Conservation (phyloP, 1,140 invertebrate genomes). For the Drosophila busckii region DNA sequence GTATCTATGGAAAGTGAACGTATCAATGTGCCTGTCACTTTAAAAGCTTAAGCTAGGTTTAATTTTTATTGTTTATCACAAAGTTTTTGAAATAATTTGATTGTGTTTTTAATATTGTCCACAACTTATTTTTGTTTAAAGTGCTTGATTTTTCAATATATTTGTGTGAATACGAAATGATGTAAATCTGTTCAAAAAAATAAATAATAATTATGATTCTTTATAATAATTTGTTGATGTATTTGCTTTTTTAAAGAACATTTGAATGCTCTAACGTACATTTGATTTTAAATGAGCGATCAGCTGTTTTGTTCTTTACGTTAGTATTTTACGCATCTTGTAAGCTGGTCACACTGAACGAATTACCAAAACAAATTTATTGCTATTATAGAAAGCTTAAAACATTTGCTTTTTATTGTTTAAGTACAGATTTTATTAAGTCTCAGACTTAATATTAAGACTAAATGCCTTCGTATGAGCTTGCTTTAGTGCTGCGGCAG, state of each 20-base stretch:
- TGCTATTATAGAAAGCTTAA: not conserved
- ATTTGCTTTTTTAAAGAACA: too few relatives aligned
- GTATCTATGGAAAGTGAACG: slow-evolving; percentile 71
- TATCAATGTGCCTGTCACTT: slow-evolving; percentile 57
- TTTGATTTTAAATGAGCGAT: too few relatives aligned
- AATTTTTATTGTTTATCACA: slow-evolving; percentile 4
- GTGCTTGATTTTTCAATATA: too few relatives aligned
- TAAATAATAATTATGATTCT: too few relatives aligned
- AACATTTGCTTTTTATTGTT: slow-evolving; percentile 1
- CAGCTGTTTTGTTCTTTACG: not conserved
- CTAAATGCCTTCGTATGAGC: slow-evolving; percentile 83
- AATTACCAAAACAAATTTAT: slow-evolving; percentile 20
- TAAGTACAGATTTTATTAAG: not conserved
- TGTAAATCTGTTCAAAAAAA: too few relatives aligned
- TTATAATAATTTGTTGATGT: too few relatives aligned
- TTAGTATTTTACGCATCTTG: not conserved
- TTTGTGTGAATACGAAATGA: too few relatives aligned
- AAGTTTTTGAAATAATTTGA: not conserved
- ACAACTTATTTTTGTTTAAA: too few relatives aligned
- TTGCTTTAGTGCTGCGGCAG: slow-evolving; percentile 82
- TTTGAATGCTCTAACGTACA: too few relatives aligned
- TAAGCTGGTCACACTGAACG: slow-evolving; percentile 7
- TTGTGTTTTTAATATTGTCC: slow-evolving; percentile 1
- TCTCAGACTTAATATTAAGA: not conserved
- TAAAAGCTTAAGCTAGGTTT: slow-evolving; percentile 48